Conservation (phyloP, 1,140 invertebrate genomes). For the Oreohelix idahoensis region DNA sequence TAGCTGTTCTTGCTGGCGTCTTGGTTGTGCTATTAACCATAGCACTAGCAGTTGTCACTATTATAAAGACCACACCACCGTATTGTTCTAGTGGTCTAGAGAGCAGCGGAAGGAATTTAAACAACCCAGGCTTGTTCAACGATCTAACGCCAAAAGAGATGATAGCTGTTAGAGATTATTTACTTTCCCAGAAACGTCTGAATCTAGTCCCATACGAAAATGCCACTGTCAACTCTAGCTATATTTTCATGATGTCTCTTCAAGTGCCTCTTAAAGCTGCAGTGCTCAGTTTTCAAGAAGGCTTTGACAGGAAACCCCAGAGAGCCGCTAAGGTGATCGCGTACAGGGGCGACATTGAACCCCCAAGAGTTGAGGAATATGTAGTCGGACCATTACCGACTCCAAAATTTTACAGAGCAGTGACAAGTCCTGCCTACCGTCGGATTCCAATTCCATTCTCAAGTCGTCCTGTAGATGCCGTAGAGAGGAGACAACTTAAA, state of each 20-base stretch:
- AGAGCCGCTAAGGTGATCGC: constrained; percentile 64
- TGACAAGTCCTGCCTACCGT: constrained; percentile 58
- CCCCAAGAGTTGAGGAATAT: constrained; percentile 65
- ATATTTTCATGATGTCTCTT: constrained; percentile 66
- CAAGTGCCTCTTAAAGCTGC: constrained; percentile 61
- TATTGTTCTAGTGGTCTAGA: constrained; percentile 31
- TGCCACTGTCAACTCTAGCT: constrained; percentile 58
- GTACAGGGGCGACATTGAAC: constrained; percentile 57
- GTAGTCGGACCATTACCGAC: constrained; percentile 62
- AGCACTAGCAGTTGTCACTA: constrained; percentile 23
- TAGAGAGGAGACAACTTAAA: constrained; percentile 58
- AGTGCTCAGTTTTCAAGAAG: constrained; percentile 59
- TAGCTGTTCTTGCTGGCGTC: not conserved
- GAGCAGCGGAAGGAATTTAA: constrained; percentile 43
- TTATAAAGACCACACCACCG: constrained; percentile 27
- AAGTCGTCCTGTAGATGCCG: constrained; percentile 57
- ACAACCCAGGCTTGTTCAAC: constrained; percentile 61
- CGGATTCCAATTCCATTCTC: constrained; percentile 59
- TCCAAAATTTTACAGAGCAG: constrained; percentile 51
- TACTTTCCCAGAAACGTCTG: constrained; percentile 52
- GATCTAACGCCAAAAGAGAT: constrained; percentile 62
- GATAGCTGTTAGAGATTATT: constrained; percentile 55
- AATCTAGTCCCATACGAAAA: constrained; percentile 51
- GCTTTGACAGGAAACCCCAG: constrained; percentile 51
- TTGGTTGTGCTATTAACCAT: constrained; percentile 8